Evolutionary conservation across 2,113 vertebrate genomes (phyloP).

Genomic region (Sapayoa aenigma): DNA sequence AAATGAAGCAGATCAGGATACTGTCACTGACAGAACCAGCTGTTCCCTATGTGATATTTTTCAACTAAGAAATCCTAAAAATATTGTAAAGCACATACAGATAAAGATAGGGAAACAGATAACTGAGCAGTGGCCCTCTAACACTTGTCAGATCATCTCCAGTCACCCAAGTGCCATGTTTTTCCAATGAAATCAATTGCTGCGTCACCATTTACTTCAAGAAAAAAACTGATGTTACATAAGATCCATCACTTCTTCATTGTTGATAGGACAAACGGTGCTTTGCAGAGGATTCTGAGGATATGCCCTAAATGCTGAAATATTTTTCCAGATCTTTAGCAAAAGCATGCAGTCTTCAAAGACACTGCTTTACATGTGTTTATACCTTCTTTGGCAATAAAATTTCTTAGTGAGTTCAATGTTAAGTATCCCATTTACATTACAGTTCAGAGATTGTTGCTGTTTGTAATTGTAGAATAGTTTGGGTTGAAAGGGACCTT

Average conservation of each 20-base stretch:
- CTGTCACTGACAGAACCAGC: neutral
- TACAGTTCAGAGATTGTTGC: neutral
- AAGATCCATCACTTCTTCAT: neutral
- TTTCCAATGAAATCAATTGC: neutral
- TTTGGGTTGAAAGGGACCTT: neutral
- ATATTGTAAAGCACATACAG: neutral
- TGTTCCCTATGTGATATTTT: neutral
- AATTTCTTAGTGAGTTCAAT: neutral
- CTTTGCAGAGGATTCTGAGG: neutral
- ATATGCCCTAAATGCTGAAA: neutral
- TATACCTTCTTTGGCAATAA: neutral
- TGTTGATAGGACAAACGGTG: rapidly evolving
- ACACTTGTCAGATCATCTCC: neutral
- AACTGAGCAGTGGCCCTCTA: neutral
- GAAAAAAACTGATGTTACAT: neutral
- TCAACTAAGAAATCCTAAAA: constrained; percentile 4
- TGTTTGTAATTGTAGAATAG: neutral
- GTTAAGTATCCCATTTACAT: neutral
- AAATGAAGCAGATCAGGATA: neutral
- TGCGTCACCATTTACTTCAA: neutral
- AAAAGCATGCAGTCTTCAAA: neutral
- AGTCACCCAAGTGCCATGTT: neutral
- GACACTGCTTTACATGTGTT: neutral
- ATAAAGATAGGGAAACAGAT: neutral
- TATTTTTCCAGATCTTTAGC: neutral